Percentiles rank a stretch among this genome's conserved stretches.
Conservation (phyloP, 2,888 invertebrate species). For the Xanthia togata region DNA sequence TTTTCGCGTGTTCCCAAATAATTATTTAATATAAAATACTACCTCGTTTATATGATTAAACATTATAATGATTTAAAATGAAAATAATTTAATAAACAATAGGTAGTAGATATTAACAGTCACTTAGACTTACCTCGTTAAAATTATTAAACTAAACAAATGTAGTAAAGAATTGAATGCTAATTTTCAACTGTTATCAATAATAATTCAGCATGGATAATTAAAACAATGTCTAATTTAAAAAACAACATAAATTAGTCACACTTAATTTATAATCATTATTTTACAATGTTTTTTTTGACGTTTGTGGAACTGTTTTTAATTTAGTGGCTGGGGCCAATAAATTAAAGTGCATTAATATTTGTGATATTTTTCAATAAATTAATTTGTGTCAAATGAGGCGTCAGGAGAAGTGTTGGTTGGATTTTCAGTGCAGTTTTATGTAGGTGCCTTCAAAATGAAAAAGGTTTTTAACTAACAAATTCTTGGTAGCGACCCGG, state of each 20-base stretch:
- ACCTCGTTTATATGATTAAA: neutral
- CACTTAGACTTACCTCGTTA: neutral
- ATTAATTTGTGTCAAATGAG: constrained; percentile 11
- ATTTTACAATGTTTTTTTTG: neutral
- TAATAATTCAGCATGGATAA: neutral
- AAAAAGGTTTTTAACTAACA: neutral
- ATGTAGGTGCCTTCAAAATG: neutral
- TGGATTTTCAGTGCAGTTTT: neutral
- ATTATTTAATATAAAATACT: neutral
- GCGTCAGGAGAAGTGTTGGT: neutral
- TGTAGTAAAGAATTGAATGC: neutral
- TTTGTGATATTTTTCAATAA: neutral
- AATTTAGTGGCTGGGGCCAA: neutral
- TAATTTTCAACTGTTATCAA: neutral
- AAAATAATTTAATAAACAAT: neutral
- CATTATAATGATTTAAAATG: neutral
- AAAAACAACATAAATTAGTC: constrained; percentile 20
- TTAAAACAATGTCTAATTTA: constrained; percentile 34
- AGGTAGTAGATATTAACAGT: neutral
- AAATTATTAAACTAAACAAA: neutral
- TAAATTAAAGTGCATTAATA: neutral
- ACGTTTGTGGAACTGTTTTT: neutral
- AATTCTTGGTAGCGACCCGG: neutral
- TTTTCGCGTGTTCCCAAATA: neutral
- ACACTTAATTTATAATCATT: constrained; percentile 4